Evolutionary conservation across 2,888 invertebrate species (phyloP).

Genomic region (Brachynemurus nebulosus): DNA sequence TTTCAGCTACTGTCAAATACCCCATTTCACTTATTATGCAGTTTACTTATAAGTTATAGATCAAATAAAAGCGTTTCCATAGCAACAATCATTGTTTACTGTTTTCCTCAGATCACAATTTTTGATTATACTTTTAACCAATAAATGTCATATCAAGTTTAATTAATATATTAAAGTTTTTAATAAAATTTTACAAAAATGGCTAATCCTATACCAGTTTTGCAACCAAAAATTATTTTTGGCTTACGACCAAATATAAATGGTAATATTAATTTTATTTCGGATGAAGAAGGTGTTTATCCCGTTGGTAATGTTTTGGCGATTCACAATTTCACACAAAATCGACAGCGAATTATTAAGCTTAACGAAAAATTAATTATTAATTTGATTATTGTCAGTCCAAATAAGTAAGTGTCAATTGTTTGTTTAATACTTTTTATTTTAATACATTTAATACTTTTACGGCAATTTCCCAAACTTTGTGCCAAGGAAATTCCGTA

Average conservation of each 20-base stretch:
- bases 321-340: slow-evolving; percentile 56
- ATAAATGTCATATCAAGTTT: too few relatives aligned
- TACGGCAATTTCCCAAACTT: too few relatives aligned
- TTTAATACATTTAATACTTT: too few relatives aligned
- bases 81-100: too few relatives aligned
- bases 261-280: slow-evolving; percentile 58
- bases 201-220: not conserved
- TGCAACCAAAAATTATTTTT: slow-evolving; percentile 43
- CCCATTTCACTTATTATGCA: too few relatives aligned
- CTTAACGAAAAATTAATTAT: slow-evolving; percentile 48
- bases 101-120: too few relatives aligned
- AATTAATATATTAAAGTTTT: too few relatives aligned
- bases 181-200: not conserved
- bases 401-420: slow-evolving; percentile 43
- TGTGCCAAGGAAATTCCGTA: too few relatives aligned
- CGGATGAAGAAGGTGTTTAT: slow-evolving; percentile 64
- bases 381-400: slow-evolving; percentile 47
- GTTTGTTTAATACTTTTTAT: slow-evolving; percentile 1
- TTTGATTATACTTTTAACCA: too few relatives aligned
- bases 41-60: too few relatives aligned
- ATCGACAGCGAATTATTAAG: slow-evolving; percentile 58
- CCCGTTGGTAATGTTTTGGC: slow-evolving; percentile 65
- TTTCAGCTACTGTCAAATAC: too few relatives aligned
- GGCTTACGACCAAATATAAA: slow-evolving; percentile 49
- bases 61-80: too few relatives aligned